Conservation (phyloP, 2,888 invertebrate species). For the Gari tellinella region DNA sequence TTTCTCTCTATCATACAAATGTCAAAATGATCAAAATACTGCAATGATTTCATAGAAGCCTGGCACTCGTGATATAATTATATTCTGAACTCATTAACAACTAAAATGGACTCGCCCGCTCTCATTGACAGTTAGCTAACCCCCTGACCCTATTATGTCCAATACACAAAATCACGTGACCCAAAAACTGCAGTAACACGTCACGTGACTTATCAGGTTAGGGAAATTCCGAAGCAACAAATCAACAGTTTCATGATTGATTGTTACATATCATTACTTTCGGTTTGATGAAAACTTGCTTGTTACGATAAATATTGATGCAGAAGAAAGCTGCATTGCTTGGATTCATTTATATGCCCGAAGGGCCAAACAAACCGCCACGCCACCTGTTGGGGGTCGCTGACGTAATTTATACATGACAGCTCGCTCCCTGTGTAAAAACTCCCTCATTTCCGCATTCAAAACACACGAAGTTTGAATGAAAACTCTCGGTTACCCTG, state of each 20-base stretch:
- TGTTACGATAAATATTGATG: not conserved
- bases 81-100: too few relatives aligned
- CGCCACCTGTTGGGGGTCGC: conserved; percentile 58
- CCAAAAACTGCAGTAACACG: conserved; percentile 2
- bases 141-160: not conserved
- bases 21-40: too few relatives aligned
- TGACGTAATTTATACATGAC: conserved; percentile 58
- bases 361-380: conserved; percentile 53
- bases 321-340: not conserved
- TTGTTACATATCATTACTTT: conserved; percentile 45
- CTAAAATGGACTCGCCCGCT: too few relatives aligned
- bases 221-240: conserved; percentile 28
- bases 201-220: conserved; percentile 53
- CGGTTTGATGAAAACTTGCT: conserved; percentile 29
- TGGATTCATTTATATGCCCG: conserved; percentile 23
- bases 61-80: too few relatives aligned
- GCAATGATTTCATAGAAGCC: too few relatives aligned
- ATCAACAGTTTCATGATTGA: conserved; percentile 21
- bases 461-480: not conserved
- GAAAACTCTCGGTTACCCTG: too few relatives aligned
- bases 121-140: too few relatives aligned
- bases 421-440: conserved; percentile 44
- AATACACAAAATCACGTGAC: conserved; percentile 59
- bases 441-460: conserved; percentile 22
- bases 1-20: too few relatives aligned